These are phyloP conservation scores for Synchiropus splendidus DNA, from an alignment of 2,113 vertebrate genomes.

Conservation along the genomic window DNA sequence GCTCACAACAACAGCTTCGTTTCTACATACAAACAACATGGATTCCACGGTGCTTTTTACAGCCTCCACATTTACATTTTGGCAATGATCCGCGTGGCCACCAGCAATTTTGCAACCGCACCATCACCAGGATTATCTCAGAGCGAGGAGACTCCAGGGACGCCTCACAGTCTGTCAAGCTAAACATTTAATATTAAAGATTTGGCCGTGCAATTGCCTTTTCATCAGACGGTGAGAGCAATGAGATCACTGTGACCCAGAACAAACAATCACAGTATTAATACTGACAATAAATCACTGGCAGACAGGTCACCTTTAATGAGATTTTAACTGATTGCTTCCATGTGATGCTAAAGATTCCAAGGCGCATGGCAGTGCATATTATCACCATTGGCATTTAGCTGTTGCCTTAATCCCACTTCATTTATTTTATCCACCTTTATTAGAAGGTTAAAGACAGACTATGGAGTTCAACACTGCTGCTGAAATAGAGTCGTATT, in stretches of 20 bases:
- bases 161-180: too few species aligned
- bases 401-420: conserved; percentile 11
- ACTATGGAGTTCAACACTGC: too few species aligned
- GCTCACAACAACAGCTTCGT: conserved; percentile 16
- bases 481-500: too few species aligned
- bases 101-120: conserved; percentile 20
- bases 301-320: conserved; percentile 46
- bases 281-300: conserved; percentile 49
- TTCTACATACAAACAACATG: too few species aligned
- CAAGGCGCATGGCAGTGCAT: conserved; percentile 12
- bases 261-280: conserved; percentile 49
- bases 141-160: conserved; percentile 12
- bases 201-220: conserved; percentile 45
- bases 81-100: conserved; percentile 21
- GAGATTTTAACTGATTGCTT: conserved; percentile 41
- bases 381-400: conserved; percentile 15
- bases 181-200: conserved; percentile 40
- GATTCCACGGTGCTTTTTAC: conserved; percentile 12
- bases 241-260: not conserved
- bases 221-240: not conserved
- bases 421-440: conserved; percentile 13
- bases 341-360: conserved; percentile 23
- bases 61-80: conserved; percentile 34
- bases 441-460: conserved; percentile 9
- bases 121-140: conserved; percentile 14